These are phyloP conservation scores for Umimayanthus kanabou DNA, from an alignment of 92 coral and sea anemone species.

Conservation along the genomic window DNA sequence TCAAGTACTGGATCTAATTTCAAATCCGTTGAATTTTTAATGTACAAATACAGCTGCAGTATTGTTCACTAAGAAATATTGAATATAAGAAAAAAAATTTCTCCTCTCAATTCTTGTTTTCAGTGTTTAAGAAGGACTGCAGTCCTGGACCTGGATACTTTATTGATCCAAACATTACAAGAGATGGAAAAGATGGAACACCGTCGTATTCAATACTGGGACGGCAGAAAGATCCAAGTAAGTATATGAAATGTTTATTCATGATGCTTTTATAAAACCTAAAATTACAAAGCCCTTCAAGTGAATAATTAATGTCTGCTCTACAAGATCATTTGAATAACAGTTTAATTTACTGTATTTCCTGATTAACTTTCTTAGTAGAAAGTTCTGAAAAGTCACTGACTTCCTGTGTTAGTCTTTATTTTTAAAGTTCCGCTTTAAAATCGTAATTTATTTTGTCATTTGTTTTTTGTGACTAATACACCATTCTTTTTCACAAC, in stretches of 20 bases:
- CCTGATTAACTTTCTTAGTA: no score
- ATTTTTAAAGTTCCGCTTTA: background rate
- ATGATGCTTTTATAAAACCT: background rate
- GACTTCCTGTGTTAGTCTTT: background rate
- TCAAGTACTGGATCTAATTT: background rate
- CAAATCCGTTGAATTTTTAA: background rate
- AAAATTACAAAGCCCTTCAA: background rate
- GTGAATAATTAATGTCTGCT: background rate
- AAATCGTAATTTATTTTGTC: background rate
- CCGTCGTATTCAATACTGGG: constrained; percentile 88
- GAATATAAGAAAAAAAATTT: no score
- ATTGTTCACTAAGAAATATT: background rate
- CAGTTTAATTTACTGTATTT: no score
- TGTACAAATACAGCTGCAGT: no score
- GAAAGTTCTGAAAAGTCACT: no score
- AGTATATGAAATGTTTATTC: constrained; percentile 40
- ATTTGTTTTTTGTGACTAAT: background rate
- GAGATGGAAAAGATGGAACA: constrained; percentile 87
- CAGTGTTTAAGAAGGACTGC: constrained; percentile 95
- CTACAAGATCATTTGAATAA: no score
- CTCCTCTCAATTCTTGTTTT: no score
- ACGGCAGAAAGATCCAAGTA: constrained; percentile 82
- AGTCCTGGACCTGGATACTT: constrained; percentile 96
- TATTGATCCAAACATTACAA: constrained; percentile 74
- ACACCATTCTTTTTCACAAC: background rate